These are phyloP conservation scores for Esox masquinongy DNA, from an alignment of 2,797 vertebrate species.

Conservation along the genomic window DNA sequence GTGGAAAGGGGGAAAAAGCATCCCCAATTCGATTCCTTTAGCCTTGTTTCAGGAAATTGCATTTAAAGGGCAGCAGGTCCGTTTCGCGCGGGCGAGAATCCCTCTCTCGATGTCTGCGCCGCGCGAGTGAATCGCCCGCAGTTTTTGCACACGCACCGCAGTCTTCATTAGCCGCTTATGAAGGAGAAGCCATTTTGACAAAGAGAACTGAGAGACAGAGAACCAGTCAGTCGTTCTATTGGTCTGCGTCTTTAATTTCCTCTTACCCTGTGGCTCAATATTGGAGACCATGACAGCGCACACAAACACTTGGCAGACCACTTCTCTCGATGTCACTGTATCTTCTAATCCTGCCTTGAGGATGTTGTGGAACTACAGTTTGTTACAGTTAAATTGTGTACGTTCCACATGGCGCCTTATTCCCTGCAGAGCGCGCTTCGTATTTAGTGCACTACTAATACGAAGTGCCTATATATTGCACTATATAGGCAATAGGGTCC, in stretches of 20 bases:
- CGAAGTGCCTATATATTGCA: too few species aligned
- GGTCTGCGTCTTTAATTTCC: not conserved
- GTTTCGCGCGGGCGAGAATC: slow-evolving; percentile 42
- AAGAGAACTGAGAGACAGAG: not conserved
- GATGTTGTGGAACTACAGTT: not conserved
- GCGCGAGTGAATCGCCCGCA: slow-evolving; percentile 8
- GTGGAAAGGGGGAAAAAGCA: slow-evolving; percentile 42
- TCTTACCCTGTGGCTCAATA: not conserved
- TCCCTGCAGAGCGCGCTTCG: not conserved
- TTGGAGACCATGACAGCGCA: not conserved
- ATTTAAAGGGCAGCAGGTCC: slow-evolving; percentile 61
- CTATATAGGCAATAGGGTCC: not conserved
- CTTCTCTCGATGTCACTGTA: not conserved
- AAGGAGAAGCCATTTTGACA: not conserved
- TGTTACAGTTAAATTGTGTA: not conserved
- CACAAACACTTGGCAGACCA: not conserved
- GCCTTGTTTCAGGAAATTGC: slow-evolving; percentile 76
- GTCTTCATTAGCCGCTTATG: too few species aligned
- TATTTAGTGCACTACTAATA: not conserved
- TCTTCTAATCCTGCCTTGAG: not conserved
- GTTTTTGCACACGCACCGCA: not conserved
- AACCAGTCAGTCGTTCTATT: not conserved
- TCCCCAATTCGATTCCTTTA: slow-evolving; percentile 58
- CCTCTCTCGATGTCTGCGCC: slow-evolving; percentile 42
- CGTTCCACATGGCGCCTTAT: not conserved